Evolutionary conservation across 2,888 invertebrate genomes (phyloP).

Genomic region (Lacanobia wlatinum): DNA sequence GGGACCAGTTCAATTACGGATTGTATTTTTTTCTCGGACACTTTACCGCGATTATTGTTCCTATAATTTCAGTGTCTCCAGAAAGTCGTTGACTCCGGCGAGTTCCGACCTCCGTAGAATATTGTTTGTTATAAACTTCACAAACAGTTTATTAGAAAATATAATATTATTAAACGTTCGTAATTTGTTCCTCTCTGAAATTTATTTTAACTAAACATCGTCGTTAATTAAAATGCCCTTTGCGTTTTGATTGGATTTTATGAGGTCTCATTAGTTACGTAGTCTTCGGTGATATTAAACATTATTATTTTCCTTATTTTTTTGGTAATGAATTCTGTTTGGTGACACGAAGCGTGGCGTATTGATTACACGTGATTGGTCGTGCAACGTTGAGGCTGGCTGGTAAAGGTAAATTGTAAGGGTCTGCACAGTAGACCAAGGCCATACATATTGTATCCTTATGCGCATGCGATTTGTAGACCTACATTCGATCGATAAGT

Average conservation of each 20-base stretch:
- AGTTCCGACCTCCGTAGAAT: slow-evolving; percentile 30
- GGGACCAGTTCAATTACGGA: slow-evolving; percentile 83
- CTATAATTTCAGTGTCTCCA: slow-evolving; percentile 35
- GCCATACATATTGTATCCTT: slow-evolving; percentile 35
- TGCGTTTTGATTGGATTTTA: slow-evolving; percentile 69
- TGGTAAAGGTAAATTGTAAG: slow-evolving; percentile 15
- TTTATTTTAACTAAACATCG: slow-evolving; percentile 61
- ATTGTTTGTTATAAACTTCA: slow-evolving; percentile 52
- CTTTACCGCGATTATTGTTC: slow-evolving; percentile 48
- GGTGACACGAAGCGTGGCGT: slow-evolving; percentile 1
- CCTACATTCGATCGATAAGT: slow-evolving; percentile 38
- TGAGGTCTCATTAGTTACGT: slow-evolving; percentile 64
- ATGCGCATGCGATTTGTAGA: slow-evolving; percentile 52
- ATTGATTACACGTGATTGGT: slow-evolving; percentile 21
- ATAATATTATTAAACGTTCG: slow-evolving; percentile 46
- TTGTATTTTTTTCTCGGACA: slow-evolving; percentile 73
- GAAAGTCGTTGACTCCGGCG: slow-evolving; percentile 46
- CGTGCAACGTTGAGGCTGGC: slow-evolving; percentile 7
- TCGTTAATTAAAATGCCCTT: slow-evolving; percentile 68
- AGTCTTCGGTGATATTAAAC: slow-evolving; percentile 48
- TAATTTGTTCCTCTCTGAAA: slow-evolving; percentile 55
- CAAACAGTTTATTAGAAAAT: slow-evolving; percentile 57
- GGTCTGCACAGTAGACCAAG: slow-evolving; percentile 22
- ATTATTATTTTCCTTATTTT: slow-evolving; percentile 41
- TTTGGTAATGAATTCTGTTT: neutral